Percentiles rank a stretch among this genome's conserved stretches.
Conservation (phyloP, 1,140 invertebrate genomes). For the Maniola jurtina region DNA sequence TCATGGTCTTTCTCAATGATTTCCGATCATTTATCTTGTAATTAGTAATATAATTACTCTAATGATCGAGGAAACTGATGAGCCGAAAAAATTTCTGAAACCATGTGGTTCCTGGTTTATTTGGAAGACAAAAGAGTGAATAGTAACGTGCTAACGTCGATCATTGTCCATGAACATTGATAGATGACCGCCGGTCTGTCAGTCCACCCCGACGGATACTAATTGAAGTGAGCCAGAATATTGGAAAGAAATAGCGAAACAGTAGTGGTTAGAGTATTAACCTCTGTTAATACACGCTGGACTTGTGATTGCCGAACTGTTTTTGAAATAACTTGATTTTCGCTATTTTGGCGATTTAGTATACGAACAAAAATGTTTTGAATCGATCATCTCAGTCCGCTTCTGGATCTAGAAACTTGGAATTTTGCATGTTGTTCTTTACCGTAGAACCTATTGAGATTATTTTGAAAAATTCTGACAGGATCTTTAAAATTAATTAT, state of each 20-base stretch:
- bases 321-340: no score
- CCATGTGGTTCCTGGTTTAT: constrained; percentile 1
- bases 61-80: not conserved
- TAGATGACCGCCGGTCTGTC: constrained; percentile 25
- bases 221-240: constrained; percentile 24
- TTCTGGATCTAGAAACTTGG: no score
- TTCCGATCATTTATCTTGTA: not conserved
- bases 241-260: constrained; percentile 28
- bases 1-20: no score
- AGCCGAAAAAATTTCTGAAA: not conserved
- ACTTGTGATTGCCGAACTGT: no score
- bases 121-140: constrained; percentile 18
- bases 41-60: not conserved
- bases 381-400: no score
- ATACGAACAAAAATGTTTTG: no score
- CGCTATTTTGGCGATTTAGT: no score
- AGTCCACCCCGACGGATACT: constrained; percentile 12
- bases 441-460: no score
- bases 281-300: no score
- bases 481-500: no score
- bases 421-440: no score
- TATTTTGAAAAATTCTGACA: no score
- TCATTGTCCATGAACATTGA: constrained; percentile 25
- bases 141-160: constrained; percentile 25
- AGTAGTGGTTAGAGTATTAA: constrained; percentile 5